These are phyloP conservation scores for Leptinotarsa peninsularis DNA, from an alignment of 2,888 invertebrate species.

Conservation along the genomic window DNA sequence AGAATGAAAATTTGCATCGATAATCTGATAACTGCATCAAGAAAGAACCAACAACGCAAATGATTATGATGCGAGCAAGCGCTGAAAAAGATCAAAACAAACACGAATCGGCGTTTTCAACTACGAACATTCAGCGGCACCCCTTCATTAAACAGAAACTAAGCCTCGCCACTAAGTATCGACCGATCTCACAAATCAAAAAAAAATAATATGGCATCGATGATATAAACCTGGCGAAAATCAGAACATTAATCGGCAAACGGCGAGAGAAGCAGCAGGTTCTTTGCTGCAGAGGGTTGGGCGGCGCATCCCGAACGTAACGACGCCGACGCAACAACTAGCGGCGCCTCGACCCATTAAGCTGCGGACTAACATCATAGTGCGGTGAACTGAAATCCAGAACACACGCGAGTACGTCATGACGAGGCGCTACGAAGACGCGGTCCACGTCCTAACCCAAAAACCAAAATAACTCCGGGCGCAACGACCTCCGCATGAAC, in stretches of 20 bases:
- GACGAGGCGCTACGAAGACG: constrained; percentile 32
- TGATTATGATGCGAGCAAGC: too few species aligned
- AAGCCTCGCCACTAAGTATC: constrained; percentile 33
- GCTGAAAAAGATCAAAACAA: too few species aligned
- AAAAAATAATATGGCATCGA: constrained; percentile 42
- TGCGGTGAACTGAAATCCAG: constrained; percentile 64
- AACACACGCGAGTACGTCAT: constrained; percentile 54
- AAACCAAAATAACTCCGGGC: constrained; percentile 28
- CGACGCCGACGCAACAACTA: constrained; percentile 67
- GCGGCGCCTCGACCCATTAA: constrained; percentile 64
- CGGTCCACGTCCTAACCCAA: constrained; percentile 19
- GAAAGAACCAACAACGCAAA: too few species aligned
- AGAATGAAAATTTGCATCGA: too few species aligned
- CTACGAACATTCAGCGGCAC: background rate
- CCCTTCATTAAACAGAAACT: constrained; percentile 1
- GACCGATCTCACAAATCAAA: constrained; percentile 38
- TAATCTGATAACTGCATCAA: too few species aligned
- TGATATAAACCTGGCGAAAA: constrained; percentile 47
- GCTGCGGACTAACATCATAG: constrained; percentile 65
- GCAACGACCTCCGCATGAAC: constrained; percentile 19
- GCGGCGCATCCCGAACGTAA: constrained; percentile 59
- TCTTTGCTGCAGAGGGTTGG: constrained; percentile 60
- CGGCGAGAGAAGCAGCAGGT: constrained; percentile 57
- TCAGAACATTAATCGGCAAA: constrained; percentile 52
- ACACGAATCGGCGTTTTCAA: background rate